Base-by-base conservation (phyloP, 2,797 vertebrate species). In the Gallirallus australis region DNA sequence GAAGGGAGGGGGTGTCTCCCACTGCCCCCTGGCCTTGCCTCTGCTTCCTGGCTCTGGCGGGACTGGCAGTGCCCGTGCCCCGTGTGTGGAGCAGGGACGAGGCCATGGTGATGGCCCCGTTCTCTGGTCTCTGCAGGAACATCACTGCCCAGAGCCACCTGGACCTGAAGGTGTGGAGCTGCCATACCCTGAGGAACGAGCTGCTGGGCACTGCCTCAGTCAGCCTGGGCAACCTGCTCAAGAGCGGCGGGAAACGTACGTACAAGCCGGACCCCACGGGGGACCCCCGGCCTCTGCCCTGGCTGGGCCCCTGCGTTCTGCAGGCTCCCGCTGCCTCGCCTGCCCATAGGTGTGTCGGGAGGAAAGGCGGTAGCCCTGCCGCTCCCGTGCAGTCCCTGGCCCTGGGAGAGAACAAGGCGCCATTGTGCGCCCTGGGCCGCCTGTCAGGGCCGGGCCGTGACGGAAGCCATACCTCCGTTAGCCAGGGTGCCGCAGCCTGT, bases 121-220 rank as follows among this genome's bases (percentile, higher is more conserved):
- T 80, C 56, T 35, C 25, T 3, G 40, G 21, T 97, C 81, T 89
- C 72, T 39, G 42, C 96, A 99, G 99, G 94, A 99, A 99, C 10
- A 99, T 99, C 97, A 99, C 99, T 0, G 98, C 99, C 85, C 99
- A 99, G 98, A 99, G 99, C 96, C 98, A 97, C 59, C 96, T 99
- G 98, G 99, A 99, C 45, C 97, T 99, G 96, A 99, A 99, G 98
- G 97, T 99, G 93, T 99, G 99, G 99, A 99, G 98, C 97, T 99
- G 99, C 97, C 99, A 99, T 96, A 99, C 99, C 31, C 97, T 99
- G 97, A 98, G 98, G 94, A 99, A 99, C 77, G 99, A 99, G 96
- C 98, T 99, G 30, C 98, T 99, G 95, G 99, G 99, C 84, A 98
- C 98, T 0, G 99, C 99, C 27, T 99, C 98, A 12, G 95, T 99